Evolutionary conservation across 2,888 invertebrate genomes (phyloP), one percentile per base, ranked within the genome.

Genomic region (Teleiodes luculella): DNA sequence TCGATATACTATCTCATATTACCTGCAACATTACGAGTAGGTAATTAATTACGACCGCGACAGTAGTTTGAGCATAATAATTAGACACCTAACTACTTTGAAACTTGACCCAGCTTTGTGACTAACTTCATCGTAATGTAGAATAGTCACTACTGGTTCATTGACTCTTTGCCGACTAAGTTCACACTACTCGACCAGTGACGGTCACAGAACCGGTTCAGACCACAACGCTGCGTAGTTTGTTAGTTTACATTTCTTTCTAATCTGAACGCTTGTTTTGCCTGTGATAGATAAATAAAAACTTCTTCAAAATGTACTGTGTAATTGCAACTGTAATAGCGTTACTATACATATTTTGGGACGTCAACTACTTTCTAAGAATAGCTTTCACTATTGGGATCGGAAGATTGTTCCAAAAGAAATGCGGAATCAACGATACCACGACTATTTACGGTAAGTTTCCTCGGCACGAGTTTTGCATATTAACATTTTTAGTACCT

Each of bases 301-400:
- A 43, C n/a, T 43, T n/a, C 2, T 10, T 2, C 53, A 72, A 59
- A 64, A 89, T 89, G 89, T 85, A 74, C 63, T 84, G 84, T 65
- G 62, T 83, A 41, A 62, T 86, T 59, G 76, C 74, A 37, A 69
- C 80, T 1, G 62, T 86, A 28, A 66, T 92, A 53, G 85, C 90
- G 8, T 72, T 95, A 31, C 78, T 94, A 31, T 95, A 95, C 70
- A 80, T 94, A 14, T 90, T 94, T 54, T 94, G 94, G 87, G 96
- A 96, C 78, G 94, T 95, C 1, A 94, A 95, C 73, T 96, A 96
- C 67, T 96, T 95, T 68, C 72, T 95, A 24, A 91, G 95, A 62
- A 91, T 94, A 54, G 83, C 91, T n/a, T 92, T 93, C 60, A 94
- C 94, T 0, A 91, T 95, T n/a, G 90, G 91, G 14, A 89, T 92